Evolutionary conservation across 2,888 invertebrate species (phyloP), one percentile per base, ranked within the genome.

Genomic region (Philaethria dido): DNA sequence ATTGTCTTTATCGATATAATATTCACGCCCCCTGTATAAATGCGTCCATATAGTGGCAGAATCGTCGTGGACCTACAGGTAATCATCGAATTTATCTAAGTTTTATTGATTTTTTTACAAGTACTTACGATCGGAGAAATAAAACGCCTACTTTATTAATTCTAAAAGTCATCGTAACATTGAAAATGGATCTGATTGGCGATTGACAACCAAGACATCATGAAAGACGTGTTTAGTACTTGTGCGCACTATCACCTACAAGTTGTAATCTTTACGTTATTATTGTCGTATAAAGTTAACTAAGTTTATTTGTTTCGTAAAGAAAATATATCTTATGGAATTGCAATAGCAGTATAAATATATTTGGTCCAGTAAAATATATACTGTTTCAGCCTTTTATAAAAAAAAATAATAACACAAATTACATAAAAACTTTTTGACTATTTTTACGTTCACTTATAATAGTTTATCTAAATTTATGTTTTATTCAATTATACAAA

Each of bases 1-100:
- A 80, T 77, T 80, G 75, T 83, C 79, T 84, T 87, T 88, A 88
- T 87, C 80, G 82, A 77, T 76, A 75, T 81, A 78, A 79, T 82
- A 75, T 74, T 71, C 74, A 66, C 69, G 68, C 69, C 80, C 78
- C 77, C 79, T 75, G 76, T 73, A 80, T 83, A 77, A 83, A 85
- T 80, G 81, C 73, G 61, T 73, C 77, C 78, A 81, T 80, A 77
- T 71, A 64, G 66, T 69, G 72, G 75, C 71, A 75, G 78, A 83
- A 84, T 81, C 80, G 76, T 68, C 62, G 13, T 60, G 39, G 66
- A 68, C 66, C 66, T 65, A 80, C 79, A 72, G 74, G 73, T 75
- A 72, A 71, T 70, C 69, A 74, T 76, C 78, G 77, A 78, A 68
- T 75, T 81, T 83, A 84, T 84, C 86, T 86, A 86, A 69, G 59